These are phyloP conservation scores for Rynchops niger DNA, from an alignment of 2,113 vertebrate species.

Conservation along the genomic window DNA sequence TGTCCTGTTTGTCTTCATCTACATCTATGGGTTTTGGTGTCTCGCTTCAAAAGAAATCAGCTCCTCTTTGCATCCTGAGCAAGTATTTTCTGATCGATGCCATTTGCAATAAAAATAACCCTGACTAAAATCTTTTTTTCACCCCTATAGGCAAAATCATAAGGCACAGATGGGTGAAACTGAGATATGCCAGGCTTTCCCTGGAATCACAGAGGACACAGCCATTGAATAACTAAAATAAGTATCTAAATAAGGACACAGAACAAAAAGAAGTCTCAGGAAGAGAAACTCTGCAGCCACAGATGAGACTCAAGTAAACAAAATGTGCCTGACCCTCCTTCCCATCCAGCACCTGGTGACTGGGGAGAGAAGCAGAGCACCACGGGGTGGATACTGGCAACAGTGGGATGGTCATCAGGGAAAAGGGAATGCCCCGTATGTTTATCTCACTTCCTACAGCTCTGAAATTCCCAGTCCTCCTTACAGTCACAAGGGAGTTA, in stretches of 20 bases:
- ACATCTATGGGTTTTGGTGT: neutral
- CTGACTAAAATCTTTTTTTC: neutral
- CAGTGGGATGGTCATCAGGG: neutral
- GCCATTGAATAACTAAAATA: neutral
- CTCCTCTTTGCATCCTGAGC: neutral
- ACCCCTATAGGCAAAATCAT: neutral
- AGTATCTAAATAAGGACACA: neutral
- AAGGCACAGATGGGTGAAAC: neutral
- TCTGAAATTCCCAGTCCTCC: neutral
- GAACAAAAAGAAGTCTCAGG: neutral
- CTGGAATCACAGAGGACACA: neutral
- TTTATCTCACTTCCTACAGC: neutral
- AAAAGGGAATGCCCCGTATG: neutral
- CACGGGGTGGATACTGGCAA: neutral
- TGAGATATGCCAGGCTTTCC: neutral
- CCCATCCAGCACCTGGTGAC: accelerated
- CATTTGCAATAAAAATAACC: neutral
- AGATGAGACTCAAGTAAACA: neutral
- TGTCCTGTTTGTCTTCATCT: neutral
- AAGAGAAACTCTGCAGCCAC: neutral
- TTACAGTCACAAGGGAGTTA: neutral
- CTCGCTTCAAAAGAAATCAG: neutral
- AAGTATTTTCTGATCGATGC: neutral
- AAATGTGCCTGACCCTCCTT: neutral
- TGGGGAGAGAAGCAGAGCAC: neutral